phyloP scores from a whole-genome alignment of 2,888 invertebrate genomes.

The Chrysotoxum bicinctum region DNA sequence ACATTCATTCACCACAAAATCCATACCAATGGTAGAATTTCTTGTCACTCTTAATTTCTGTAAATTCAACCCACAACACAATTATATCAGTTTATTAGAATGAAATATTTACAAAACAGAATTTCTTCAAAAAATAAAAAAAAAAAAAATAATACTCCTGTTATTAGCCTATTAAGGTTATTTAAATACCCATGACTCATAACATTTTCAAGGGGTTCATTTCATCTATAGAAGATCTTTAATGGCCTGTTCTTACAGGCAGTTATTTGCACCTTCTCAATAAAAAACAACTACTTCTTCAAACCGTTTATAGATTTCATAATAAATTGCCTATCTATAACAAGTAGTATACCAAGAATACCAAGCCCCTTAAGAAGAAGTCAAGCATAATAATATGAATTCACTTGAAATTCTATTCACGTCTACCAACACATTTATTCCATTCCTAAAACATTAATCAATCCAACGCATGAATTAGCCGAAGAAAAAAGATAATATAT shows the following conservation, averaged over 20 bases:
- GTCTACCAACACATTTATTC: conserved; percentile 22
- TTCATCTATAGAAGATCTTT: background rate
- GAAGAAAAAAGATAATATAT: background rate
- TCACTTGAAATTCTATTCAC: background rate
- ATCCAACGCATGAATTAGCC: background rate
- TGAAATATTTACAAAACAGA: background rate
- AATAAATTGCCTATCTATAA: background rate
- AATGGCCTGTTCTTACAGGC: conserved; percentile 9
- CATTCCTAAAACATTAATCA: conserved; percentile 14
- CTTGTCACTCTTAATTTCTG: background rate
- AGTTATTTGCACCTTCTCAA: conserved; percentile 45
- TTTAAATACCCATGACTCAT: background rate
- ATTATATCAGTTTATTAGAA: background rate
- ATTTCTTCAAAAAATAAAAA: background rate
- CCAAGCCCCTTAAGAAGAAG: background rate
- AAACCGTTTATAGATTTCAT: background rate
- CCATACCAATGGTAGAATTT: background rate
- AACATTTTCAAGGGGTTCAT: background rate
- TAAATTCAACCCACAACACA: conserved; percentile 5
- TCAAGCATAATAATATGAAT: conserved; percentile 7
- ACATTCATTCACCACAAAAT: background rate
- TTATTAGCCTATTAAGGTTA: background rate
- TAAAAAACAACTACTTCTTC: background rate
- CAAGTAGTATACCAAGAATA: background rate
- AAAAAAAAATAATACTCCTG: background rate